Conservation (phyloP, 2,888 invertebrate species). For the Nemapogon koenigi region DNA sequence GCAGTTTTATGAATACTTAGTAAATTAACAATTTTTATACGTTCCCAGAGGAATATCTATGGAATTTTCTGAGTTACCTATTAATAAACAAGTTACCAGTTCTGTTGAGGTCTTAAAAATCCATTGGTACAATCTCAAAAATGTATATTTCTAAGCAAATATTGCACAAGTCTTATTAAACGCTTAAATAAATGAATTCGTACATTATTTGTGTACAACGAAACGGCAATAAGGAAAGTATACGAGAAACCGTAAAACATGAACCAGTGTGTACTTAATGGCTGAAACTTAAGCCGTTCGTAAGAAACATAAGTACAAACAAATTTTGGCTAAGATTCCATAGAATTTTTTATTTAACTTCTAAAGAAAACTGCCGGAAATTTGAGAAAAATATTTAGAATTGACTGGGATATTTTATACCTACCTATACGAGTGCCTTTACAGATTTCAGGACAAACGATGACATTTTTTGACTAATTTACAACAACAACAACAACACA, state of each 20-base stretch:
- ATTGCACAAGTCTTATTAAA: too few species aligned
- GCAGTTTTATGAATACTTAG: too few species aligned
- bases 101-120: not conserved
- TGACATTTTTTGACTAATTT: too few species aligned
- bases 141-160: too few species aligned
- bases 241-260: slow-evolving; percentile 7
- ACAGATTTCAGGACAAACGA: too few species aligned
- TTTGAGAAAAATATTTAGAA: not conserved
- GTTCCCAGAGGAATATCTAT: too few species aligned
- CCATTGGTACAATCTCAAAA: not conserved
- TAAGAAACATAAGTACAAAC: slow-evolving; percentile 10
- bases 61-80: too few species aligned
- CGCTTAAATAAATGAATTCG: not conserved
- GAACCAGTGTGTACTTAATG: slow-evolving; percentile 10
- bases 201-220: not conserved
- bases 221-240: slow-evolving; percentile 6
- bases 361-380: not conserved
- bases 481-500: too few species aligned
- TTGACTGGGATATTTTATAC: too few species aligned
- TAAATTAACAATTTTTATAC: too few species aligned
- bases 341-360: not conserved
- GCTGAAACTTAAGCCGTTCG: slow-evolving; percentile 7
- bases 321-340: slow-evolving; percentile 2
- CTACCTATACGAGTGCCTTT: too few species aligned
- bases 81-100: too few species aligned